Percentiles rank a stretch among this genome's conserved stretches.
phyloP scores from a whole-genome alignment of 2,888 invertebrate genomes.

The Acheta domesticus region DNA sequence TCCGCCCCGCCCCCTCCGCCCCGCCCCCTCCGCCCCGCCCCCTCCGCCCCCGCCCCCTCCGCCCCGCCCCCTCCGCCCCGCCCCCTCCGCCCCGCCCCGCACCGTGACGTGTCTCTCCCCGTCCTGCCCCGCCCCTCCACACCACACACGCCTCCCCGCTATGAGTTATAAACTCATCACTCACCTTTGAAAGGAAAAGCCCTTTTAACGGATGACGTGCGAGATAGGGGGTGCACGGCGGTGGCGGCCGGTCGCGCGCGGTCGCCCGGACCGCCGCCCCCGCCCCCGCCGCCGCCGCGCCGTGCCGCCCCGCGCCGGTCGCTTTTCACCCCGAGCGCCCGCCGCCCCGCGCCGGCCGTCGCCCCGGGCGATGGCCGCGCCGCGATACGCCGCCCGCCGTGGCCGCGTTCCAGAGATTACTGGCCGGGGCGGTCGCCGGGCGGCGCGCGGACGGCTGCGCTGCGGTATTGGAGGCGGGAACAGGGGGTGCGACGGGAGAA shows the following conservation, averaged over 20 bases:
- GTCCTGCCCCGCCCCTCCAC: not conserved
- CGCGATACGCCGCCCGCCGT: not conserved
- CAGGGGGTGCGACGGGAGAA: not conserved
- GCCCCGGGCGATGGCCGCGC: not conserved
- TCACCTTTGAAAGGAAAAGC: constrained; percentile 18
- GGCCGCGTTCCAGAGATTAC: constrained; percentile 10
- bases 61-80: not conserved
- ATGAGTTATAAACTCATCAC: constrained; percentile 18
- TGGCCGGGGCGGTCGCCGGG: not conserved
- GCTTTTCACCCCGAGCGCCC: too few relatives aligned
- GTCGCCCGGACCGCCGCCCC: too few relatives aligned
- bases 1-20: not conserved
- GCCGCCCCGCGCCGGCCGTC: too few relatives aligned
- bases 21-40: not conserved
- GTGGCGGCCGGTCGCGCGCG: not conserved
- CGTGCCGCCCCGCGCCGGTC: too few relatives aligned
- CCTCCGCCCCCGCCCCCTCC: not conserved
- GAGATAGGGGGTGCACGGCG: not conserved
- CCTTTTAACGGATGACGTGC: constrained; percentile 10
- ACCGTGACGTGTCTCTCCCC: not conserved
- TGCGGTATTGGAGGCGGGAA: not conserved
- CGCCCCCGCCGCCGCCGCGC: too few relatives aligned
- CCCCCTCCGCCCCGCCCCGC: not conserved
- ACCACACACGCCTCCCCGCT: not conserved
- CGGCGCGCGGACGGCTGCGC: not conserved